A percentile compares a stretch with the other conserved stretches of the same genome.
Evolutionary conservation across 2,797 vertebrate species (phyloP).

Genomic region (Trachops cirrhosus): DNA sequence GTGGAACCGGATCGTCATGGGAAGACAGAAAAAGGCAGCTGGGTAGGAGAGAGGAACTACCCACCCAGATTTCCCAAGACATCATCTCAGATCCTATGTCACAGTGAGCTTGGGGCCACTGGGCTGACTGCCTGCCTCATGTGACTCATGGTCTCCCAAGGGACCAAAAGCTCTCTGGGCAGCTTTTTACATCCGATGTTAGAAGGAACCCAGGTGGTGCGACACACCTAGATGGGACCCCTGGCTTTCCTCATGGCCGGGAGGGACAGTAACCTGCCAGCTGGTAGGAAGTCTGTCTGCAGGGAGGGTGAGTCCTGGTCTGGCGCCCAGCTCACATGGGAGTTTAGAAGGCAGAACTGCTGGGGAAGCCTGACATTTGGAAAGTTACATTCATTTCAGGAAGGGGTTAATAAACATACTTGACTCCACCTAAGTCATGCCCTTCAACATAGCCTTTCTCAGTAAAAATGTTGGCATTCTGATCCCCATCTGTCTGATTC

Average conservation of each 20-base stretch:
- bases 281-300: background rate
- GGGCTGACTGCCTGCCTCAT: background rate
- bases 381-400: background rate
- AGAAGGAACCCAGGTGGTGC: background rate
- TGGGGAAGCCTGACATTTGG: background rate
- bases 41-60: background rate
- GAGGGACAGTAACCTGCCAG: fast-evolving
- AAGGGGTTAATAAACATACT: background rate
- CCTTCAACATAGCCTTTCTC: background rate
- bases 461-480: background rate
- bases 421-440: background rate
- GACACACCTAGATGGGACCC: background rate
- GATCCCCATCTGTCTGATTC: background rate
- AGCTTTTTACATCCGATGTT: background rate
- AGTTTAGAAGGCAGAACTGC: background rate
- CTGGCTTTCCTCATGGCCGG: background rate
- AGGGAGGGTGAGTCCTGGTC: background rate
- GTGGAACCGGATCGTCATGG: background rate
- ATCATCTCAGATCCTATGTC: background rate
- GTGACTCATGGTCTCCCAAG: background rate
- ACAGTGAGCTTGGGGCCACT: background rate
- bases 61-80: background rate
- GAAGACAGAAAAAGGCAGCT: background rate
- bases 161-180: background rate
- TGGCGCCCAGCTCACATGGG: fast-evolving